Conservation (phyloP, 2,113 vertebrate species). For the Zosterops borbonicus region DNA sequence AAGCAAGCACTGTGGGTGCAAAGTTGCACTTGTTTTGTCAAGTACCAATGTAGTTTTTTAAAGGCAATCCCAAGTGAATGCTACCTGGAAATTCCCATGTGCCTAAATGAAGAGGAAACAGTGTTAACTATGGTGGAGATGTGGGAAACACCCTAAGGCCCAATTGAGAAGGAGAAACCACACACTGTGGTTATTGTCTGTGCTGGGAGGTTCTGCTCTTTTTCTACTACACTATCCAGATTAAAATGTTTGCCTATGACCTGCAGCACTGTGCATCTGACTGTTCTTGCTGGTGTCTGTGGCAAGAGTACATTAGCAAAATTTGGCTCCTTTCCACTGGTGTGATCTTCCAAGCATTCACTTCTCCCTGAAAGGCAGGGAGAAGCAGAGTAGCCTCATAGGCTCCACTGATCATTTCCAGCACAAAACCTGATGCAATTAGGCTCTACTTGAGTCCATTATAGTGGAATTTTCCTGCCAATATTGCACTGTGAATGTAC, state of each 20-base stretch:
- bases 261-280: neutral
- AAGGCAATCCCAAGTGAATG: neutral
- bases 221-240: neutral
- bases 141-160: neutral
- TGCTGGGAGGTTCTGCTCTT: neutral
- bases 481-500: accelerated
- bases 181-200: accelerated
- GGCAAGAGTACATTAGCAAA: neutral
- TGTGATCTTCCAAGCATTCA: neutral
- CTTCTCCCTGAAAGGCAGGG: neutral
- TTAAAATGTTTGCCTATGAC: neutral
- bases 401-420: neutral
- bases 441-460: neutral
- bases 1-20: neutral
- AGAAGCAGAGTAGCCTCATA: neutral
- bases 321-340: neutral
- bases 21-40: neutral
- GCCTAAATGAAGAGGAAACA: neutral
- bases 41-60: neutral
- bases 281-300: neutral
- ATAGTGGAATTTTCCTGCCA: neutral
- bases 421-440: neutral
- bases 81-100: neutral
- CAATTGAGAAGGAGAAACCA: neutral
- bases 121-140: neutral